These are phyloP conservation scores for Loxodonta africana DNA, from an alignment of 2,113 vertebrate genomes.

Conservation along the genomic window DNA sequence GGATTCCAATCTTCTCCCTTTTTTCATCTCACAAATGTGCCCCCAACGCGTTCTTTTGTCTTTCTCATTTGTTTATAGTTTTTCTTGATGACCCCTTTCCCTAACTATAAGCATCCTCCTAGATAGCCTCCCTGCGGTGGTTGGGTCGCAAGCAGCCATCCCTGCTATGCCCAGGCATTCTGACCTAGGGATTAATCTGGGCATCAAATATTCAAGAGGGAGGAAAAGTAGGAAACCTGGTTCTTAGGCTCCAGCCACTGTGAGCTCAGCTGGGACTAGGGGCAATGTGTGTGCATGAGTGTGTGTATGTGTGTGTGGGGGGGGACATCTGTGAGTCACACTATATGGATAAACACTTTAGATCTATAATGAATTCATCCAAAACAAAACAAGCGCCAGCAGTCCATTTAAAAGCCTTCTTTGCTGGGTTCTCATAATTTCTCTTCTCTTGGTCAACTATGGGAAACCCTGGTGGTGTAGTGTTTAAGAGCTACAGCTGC, in stretches of 20 bases:
- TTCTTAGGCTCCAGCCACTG: not conserved
- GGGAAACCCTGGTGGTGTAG: no score
- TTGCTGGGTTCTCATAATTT: not conserved
- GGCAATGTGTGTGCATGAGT: no score
- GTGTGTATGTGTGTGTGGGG: no score
- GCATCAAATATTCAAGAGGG: not conserved
- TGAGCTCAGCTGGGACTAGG: not conserved
- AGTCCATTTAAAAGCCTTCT: not conserved
- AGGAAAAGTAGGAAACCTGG: not conserved
- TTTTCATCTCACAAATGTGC: not conserved
- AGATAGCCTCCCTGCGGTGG: not conserved
- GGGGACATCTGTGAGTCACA: not conserved
- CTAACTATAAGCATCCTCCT: not conserved
- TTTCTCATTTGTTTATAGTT: conserved; percentile 14
- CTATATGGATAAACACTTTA: conserved; percentile 55
- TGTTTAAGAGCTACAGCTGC: no score
- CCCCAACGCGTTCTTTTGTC: not conserved
- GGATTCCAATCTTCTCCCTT: not conserved
- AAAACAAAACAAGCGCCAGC: not conserved
- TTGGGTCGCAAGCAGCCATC: not conserved
- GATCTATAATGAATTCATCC: not conserved
- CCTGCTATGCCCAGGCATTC: not conserved
- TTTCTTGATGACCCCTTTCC: not conserved
- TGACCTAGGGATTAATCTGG: not conserved
- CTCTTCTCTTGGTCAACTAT: not conserved